Conservation (phyloP, 2,888 invertebrate species). For the Rhogogaster chlorosoma region DNA sequence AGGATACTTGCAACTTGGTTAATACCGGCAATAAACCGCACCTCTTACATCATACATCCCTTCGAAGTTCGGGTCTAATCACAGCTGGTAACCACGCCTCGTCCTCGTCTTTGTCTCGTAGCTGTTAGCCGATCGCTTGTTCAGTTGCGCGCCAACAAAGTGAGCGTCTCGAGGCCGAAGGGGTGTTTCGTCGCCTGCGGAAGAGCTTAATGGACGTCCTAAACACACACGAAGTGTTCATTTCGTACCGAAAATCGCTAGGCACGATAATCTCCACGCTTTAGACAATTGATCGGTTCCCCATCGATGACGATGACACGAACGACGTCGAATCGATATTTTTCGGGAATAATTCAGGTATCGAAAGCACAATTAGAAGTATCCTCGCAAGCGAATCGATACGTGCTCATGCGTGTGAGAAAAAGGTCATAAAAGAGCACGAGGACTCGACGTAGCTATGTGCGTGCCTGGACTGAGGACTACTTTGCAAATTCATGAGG, state of each 20-base stretch:
- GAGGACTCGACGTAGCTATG: not conserved
- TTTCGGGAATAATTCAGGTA: not conserved
- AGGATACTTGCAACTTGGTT: not conserved
- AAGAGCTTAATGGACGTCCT: conserved; percentile 40
- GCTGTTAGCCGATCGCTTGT: conserved; percentile 5
- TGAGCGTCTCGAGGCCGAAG: not conserved
- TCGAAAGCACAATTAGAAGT: not conserved
- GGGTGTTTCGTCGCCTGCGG: not conserved
- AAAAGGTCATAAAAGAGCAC: not conserved
- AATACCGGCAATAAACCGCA: conserved; percentile 22
- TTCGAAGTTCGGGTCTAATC: conserved; percentile 13
- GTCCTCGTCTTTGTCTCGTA: conserved; percentile 3
- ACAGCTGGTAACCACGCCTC: conserved; percentile 25
- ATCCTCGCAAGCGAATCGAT: not conserved
- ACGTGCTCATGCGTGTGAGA: not conserved
- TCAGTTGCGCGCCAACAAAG: conserved; percentile 9
- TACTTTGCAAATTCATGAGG: conserved; percentile 75
- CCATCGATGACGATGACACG: not conserved
- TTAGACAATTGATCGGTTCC: not conserved
- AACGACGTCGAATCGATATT: not conserved
- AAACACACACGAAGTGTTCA: conserved; percentile 20
- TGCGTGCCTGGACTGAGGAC: conserved; percentile 32
- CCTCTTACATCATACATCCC: conserved; percentile 16
- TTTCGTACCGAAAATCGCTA: conserved; percentile 6
- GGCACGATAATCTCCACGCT: not conserved